Evolutionary conservation across 2,113 vertebrate species (phyloP).

Genomic region (Caracal caracal): DNA sequence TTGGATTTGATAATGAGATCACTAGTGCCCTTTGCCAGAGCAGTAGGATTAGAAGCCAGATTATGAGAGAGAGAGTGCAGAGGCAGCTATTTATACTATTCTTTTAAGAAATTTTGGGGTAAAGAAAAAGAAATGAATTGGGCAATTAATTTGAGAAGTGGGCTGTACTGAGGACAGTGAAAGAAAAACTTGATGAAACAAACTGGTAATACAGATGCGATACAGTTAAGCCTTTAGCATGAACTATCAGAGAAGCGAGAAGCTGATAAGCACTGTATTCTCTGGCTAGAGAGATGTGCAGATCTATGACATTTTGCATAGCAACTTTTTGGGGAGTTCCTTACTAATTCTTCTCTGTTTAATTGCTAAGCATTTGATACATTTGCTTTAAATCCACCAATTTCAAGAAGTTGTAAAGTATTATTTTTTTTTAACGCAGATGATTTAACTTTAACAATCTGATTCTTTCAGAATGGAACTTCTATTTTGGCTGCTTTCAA

Average conservation of each 20-base stretch:
- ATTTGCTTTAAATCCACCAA: constrained; percentile 39
- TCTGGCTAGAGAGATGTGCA: constrained; percentile 42
- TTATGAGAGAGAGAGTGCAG: not conserved
- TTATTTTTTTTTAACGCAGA: constrained; percentile 16
- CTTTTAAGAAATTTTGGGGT: not conserved
- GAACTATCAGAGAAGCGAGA: not conserved
- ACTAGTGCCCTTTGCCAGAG: constrained; percentile 44
- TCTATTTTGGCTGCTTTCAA: constrained; percentile 1
- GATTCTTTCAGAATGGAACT: not conserved
- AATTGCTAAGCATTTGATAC: not conserved
- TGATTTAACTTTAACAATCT: constrained; percentile 48
- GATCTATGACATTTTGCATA: not conserved
- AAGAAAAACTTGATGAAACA: constrained; percentile 39
- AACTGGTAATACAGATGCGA: not conserved
- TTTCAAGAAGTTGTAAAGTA: constrained; percentile 28
- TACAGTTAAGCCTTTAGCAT: not conserved
- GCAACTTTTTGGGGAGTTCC: not conserved
- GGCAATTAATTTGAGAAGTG: constrained; percentile 32
- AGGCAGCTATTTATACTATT: not conserved
- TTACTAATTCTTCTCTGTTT: constrained; percentile 19
- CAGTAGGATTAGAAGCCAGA: not conserved
- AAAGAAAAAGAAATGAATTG: not conserved
- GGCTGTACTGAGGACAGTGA: not conserved
- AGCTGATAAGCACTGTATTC: not conserved
- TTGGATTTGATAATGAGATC: constrained; percentile 1